These are phyloP conservation scores for Silvanus unidentatus DNA, from an alignment of 2,888 invertebrate genomes.

Conservation along the genomic window DNA sequence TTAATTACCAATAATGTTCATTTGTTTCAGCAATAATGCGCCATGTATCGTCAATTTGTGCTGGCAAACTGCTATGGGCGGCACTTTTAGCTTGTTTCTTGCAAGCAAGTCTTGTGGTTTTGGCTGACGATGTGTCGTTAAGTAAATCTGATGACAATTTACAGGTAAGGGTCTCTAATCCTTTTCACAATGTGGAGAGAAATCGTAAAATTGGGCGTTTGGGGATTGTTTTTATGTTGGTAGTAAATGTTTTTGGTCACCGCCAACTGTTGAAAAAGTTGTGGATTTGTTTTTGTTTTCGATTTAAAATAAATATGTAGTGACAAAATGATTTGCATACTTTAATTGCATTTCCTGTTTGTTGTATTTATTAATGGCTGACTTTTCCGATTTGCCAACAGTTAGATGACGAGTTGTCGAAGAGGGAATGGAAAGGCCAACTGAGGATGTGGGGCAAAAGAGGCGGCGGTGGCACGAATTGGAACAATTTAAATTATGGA, in stretches of 20 bases:
- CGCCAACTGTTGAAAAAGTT: too few species aligned
- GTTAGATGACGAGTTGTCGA: conserved; percentile 53
- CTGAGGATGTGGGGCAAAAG: conserved; percentile 56
- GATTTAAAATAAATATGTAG: too few species aligned
- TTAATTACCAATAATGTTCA: conserved; percentile 7
- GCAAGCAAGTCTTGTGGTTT: conserved; percentile 26
- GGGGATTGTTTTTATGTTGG: too few species aligned
- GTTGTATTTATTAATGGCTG: not conserved
- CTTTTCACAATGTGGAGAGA: too few species aligned
- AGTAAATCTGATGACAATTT: conserved; percentile 32
- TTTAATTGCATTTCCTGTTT: not conserved
- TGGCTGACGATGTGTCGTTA: conserved; percentile 26
- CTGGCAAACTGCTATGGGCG: conserved; percentile 32
- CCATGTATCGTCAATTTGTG: conserved; percentile 27
- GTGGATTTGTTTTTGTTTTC: too few species aligned
- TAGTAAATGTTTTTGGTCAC: too few species aligned
- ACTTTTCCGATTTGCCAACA: conserved; percentile 34
- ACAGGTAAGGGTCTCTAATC: conserved; percentile 24
- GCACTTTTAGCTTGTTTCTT: conserved; percentile 31
- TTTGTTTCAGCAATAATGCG: conserved; percentile 37
- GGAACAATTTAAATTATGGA: conserved; percentile 53
- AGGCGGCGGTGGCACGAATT: too few species aligned
- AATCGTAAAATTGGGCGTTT: too few species aligned
- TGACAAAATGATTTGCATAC: too few species aligned
- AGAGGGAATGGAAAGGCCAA: conserved; percentile 57